These are phyloP conservation scores for Scomber scombrus DNA, from an alignment of 2,113 vertebrate genomes.

Conservation along the genomic window DNA sequence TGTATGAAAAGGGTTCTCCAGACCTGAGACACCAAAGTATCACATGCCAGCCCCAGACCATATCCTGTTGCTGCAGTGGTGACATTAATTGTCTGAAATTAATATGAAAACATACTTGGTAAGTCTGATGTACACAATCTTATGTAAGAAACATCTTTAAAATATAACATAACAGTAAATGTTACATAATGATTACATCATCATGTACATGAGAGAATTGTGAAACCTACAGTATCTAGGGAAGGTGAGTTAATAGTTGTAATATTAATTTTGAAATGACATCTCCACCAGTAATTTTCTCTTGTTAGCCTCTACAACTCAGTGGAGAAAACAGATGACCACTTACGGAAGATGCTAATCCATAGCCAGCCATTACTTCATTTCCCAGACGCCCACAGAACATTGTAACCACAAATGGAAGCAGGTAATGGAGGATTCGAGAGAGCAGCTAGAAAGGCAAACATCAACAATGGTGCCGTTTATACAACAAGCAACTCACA, in stretches of 20 bases:
- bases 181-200: constrained; percentile 25
- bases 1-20: constrained; percentile 16
- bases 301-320: neutral
- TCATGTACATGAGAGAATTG: neutral
- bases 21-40: constrained; percentile 96
- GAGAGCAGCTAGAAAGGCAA: constrained; percentile 86
- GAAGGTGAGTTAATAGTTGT: neutral
- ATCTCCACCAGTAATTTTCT: neutral
- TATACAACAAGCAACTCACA: neutral
- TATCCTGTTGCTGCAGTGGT: constrained; percentile 88
- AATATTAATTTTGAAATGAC: constrained; percentile 5
- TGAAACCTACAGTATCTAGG: neutral
- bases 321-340: neutral
- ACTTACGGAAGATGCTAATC: constrained; percentile 69
- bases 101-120: constrained; percentile 39
- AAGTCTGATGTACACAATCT: neutral
- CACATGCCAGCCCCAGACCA: constrained; percentile 90
- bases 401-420: constrained; percentile 92
- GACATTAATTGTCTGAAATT: constrained; percentile 90
- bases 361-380: constrained; percentile 90
- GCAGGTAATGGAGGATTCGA: constrained; percentile 90
- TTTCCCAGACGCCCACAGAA: constrained; percentile 95
- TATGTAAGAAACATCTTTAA: too few relatives aligned
- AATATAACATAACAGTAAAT: neutral
- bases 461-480: constrained; percentile 5